Conservation (phyloP, 2,888 invertebrate genomes). For the Crepidodera aurea region DNA sequence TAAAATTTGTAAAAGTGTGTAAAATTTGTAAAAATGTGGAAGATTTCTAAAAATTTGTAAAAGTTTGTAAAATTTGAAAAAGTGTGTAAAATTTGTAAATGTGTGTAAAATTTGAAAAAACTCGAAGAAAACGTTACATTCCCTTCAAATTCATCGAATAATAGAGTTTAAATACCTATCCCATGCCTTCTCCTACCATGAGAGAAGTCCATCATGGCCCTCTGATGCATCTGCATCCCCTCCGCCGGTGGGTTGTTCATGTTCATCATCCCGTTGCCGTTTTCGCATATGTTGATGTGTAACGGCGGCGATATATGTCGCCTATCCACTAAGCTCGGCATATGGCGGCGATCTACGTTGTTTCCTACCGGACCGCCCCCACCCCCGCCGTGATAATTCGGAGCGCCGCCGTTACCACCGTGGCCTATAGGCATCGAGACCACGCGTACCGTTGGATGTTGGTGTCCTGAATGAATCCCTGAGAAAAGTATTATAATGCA, state of each 20-base stretch:
- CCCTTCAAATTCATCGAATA: not conserved
- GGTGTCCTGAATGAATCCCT: constrained; percentile 36
- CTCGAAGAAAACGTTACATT: too few species aligned
- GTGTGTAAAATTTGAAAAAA: too few species aligned
- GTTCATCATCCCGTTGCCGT: constrained; percentile 51
- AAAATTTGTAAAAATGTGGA: too few species aligned
- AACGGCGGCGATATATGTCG: constrained; percentile 65
- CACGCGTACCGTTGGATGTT: constrained; percentile 36
- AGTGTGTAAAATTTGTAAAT: too few species aligned
- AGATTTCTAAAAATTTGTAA: too few species aligned
- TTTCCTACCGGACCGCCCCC: constrained; percentile 43
- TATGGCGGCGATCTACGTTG: constrained; percentile 52
- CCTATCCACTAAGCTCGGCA: constrained; percentile 54
- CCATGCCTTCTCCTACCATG: constrained; percentile 59
- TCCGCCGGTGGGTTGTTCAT: constrained; percentile 50
- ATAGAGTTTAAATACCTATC: constrained; percentile 49
- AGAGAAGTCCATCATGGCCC: constrained; percentile 57
- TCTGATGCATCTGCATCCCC: constrained; percentile 53
- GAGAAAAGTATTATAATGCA: too few species aligned
- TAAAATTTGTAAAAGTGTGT: too few species aligned
- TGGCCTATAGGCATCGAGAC: constrained; percentile 25
- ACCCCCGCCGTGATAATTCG: constrained; percentile 33
- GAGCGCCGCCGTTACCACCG: constrained; percentile 44
- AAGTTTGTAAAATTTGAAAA: too few species aligned
- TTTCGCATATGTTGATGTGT: constrained; percentile 66